A percentile compares a stretch with the other conserved stretches of the same genome.
These are phyloP conservation scores for Cercopithecus hamlyni DNA, from an alignment of 2,797 vertebrate genomes.

Conservation along the genomic window DNA sequence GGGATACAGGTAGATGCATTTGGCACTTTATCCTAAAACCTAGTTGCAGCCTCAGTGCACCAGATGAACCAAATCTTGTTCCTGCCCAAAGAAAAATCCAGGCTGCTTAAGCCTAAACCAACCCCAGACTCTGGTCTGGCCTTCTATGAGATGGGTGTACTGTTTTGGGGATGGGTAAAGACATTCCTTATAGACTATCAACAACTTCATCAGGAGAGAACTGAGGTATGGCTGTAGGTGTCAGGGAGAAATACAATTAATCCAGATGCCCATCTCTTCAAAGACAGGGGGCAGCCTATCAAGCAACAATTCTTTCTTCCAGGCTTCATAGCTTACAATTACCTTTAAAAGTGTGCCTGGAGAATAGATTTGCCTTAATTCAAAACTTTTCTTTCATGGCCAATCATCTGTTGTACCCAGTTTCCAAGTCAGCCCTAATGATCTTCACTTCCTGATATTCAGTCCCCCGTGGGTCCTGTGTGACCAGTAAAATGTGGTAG, in stretches of 20 bases:
- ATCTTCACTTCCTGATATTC: not conserved
- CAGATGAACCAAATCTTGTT: not conserved
- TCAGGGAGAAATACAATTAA: not conserved
- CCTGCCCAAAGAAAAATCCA: not conserved
- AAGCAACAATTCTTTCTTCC: not conserved
- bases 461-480: fast-evolving
- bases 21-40: not conserved
- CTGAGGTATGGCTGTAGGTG: not conserved
- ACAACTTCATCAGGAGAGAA: not conserved
- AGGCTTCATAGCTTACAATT: not conserved
- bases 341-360: not conserved
- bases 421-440: not conserved
- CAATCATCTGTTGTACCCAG: not conserved
- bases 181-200: not conserved
- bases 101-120: not conserved
- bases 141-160: not conserved
- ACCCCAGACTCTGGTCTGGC: not conserved
- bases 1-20: not conserved
- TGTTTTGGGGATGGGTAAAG: not conserved
- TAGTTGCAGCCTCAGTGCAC: not conserved
- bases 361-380: not conserved
- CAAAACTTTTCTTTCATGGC: not conserved
- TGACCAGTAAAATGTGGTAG: not conserved
- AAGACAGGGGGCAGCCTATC: not conserved
- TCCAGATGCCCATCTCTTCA: not conserved